These are phyloP conservation scores for Busseola fusca DNA, from an alignment of 2,888 invertebrate species.

Conservation along the genomic window DNA sequence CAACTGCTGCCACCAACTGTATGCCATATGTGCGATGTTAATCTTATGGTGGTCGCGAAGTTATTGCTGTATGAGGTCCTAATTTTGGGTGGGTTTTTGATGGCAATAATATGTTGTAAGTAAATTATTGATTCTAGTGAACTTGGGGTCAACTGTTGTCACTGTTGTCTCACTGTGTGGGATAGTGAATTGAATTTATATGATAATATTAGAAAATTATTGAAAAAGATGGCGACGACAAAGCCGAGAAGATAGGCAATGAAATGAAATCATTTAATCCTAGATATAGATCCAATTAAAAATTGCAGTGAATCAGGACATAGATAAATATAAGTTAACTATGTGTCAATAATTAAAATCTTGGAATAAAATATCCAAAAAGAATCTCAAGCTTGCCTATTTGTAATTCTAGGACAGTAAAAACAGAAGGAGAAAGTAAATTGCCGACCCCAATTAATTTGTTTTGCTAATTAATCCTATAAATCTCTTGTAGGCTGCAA, in stretches of 20 bases:
- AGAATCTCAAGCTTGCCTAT: constrained; percentile 10
- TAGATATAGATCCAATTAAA: background rate
- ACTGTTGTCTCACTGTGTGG: background rate
- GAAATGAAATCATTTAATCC: background rate
- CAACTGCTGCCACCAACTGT: constrained; percentile 74
- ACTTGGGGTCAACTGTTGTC: background rate
- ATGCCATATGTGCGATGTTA: constrained; percentile 80
- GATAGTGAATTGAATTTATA: background rate
- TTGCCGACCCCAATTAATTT: constrained; percentile 49
- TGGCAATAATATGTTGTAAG: constrained; percentile 14
- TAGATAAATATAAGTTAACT: background rate
- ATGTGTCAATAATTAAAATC: background rate
- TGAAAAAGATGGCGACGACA: background rate
- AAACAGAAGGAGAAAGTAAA: constrained; percentile 36
- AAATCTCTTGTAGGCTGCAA: constrained; percentile 52
- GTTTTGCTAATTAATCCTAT: constrained; percentile 56
- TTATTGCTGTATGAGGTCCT: constrained; percentile 67
- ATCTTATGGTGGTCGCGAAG: constrained; percentile 74
- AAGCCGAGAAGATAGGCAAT: background rate
- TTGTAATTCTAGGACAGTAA: constrained; percentile 35
- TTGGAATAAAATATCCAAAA: constrained; percentile 15
- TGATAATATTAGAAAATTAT: background rate
- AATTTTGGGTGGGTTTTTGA: constrained; percentile 45
- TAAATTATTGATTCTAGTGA: background rate
- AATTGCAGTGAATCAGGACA: background rate